Conservation (phyloP, 2,113 vertebrate genomes). For the Plecturocebus donacophilus region DNA sequence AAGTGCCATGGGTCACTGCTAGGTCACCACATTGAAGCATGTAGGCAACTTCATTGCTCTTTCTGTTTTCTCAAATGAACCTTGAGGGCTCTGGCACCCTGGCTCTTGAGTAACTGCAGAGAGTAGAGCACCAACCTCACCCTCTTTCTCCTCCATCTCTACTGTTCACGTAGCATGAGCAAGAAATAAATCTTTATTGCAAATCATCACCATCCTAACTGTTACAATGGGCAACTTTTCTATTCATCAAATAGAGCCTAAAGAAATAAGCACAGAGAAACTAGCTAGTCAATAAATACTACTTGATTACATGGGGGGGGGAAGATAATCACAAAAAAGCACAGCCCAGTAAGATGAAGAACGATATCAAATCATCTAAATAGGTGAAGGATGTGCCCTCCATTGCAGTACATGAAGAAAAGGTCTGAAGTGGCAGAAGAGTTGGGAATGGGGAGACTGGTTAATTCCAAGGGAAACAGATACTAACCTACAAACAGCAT, state of each 20-base stretch:
- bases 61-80: not conserved
- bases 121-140: not conserved
- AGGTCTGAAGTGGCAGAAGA: not conserved
- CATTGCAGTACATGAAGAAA: not conserved
- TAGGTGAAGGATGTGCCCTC: not conserved
- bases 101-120: not conserved
- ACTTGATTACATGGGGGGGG: not conserved
- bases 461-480: not conserved
- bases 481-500: not conserved
- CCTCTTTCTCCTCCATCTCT: rapidly evolving
- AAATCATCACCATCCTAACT: not conserved
- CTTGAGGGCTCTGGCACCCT: not conserved
- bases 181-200: not conserved
- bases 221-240: not conserved
- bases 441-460: not conserved
- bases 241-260: not conserved
- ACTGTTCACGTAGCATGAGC: not conserved
- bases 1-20: no score
- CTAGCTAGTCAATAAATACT: not conserved
- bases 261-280: not conserved
- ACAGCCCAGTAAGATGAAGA: not conserved
- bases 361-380: not conserved
- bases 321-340: not conserved
- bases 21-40: not conserved
- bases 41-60: not conserved